These are phyloP conservation scores for Rutpela maculata DNA, from an alignment of 2,888 invertebrate species.

Conservation along the genomic window DNA sequence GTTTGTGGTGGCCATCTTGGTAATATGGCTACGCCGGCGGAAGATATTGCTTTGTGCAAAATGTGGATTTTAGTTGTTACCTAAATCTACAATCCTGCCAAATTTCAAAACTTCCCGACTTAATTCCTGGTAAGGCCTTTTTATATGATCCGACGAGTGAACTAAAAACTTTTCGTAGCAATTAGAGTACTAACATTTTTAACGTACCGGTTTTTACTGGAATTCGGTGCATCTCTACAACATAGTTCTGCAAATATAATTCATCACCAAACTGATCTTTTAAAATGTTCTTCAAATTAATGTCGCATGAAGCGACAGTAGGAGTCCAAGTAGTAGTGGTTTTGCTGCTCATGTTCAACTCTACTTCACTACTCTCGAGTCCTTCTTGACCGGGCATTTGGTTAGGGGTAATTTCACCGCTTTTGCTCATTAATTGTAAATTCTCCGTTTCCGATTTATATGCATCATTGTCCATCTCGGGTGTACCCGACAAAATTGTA, in stretches of 20 bases:
- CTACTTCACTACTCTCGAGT: not conserved
- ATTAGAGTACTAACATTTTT: no score
- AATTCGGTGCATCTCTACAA: slow-evolving; percentile 56
- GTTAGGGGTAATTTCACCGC: not conserved
- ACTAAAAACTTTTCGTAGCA: no score
- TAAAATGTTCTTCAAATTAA: slow-evolving; percentile 41
- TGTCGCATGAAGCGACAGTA: not conserved
- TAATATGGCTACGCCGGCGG: no score
- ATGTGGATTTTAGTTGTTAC: no score
- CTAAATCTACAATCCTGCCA: no score
- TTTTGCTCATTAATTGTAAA: not conserved
- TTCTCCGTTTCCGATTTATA: not conserved
- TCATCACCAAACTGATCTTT: slow-evolving; percentile 54
- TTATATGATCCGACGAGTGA: no score
- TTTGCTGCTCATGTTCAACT: not conserved
- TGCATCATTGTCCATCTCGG: not conserved
- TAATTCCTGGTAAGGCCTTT: no score
- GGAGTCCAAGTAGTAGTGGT: not conserved
- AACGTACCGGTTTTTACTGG: slow-evolving; percentile 61
- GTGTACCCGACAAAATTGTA: not conserved
- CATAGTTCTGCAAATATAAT: slow-evolving; percentile 54
- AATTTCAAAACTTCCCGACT: no score
- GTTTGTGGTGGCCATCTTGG: no score
- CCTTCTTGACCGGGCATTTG: not conserved
- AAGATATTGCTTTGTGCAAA: no score